Conservation (phyloP, 2,888 invertebrate genomes). For the Cryptocephalus moraei region DNA sequence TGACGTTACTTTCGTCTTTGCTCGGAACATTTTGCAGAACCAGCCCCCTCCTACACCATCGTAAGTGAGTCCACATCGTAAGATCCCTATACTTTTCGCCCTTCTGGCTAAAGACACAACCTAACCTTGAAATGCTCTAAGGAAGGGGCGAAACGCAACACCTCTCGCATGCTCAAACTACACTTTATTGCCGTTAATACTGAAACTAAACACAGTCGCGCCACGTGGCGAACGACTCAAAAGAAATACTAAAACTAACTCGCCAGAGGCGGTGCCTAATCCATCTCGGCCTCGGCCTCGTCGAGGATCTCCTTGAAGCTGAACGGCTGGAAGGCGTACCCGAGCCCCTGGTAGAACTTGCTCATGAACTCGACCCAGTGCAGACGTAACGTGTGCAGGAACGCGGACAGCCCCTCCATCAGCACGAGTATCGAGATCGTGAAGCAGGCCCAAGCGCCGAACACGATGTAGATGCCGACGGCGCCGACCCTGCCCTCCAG, state of each 20-base stretch:
- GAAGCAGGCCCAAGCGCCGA: constrained; percentile 68
- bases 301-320: constrained; percentile 68
- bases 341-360: constrained; percentile 79
- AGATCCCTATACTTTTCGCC: too few species aligned
- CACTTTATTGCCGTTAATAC: too few species aligned
- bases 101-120: too few species aligned
- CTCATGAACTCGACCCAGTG: constrained; percentile 82
- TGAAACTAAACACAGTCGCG: too few species aligned
- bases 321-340: constrained; percentile 78
- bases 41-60: too few species aligned
- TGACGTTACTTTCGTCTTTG: too few species aligned
- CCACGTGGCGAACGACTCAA: too few species aligned
- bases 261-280: not conserved
- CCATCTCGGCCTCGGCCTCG: constrained; percentile 32
- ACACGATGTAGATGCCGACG: constrained; percentile 51
- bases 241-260: not conserved
- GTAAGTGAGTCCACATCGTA: too few species aligned
- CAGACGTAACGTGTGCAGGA: constrained; percentile 77
- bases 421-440: constrained; percentile 74
- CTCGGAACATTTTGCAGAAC: too few species aligned
- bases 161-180: too few species aligned
- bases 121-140: too few species aligned
- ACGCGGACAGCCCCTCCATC: constrained; percentile 88
- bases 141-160: too few species aligned
- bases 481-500: constrained; percentile 36